Percentiles rank a stretch among this genome's conserved stretches.
These are phyloP conservation scores for Megaptera novaeangliae DNA, from an alignment of 2,113 vertebrate genomes.

Conservation along the genomic window DNA sequence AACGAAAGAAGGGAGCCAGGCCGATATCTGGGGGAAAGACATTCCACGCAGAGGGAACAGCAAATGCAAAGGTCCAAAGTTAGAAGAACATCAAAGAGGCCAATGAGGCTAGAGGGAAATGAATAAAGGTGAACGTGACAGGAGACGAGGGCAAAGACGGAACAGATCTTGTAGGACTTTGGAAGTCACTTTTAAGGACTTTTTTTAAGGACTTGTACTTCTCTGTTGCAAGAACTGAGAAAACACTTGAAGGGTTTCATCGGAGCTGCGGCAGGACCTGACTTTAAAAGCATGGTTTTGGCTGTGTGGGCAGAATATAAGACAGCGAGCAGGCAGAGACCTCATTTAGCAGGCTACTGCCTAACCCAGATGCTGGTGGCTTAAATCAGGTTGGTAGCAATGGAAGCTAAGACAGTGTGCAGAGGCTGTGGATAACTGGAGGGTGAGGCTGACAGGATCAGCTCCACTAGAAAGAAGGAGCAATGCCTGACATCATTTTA, in stretches of 20 bases:
- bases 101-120: neutral
- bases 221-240: neutral
- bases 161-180: neutral
- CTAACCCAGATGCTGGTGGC: neutral
- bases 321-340: neutral
- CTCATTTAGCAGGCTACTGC: neutral
- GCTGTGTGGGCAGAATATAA: neutral
- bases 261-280: neutral
- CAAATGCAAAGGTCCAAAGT: neutral
- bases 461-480: neutral
- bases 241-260: neutral
- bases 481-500: neutral
- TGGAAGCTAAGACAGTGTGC: neutral
- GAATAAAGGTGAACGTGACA: neutral
- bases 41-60: neutral
- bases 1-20: neutral
- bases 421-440: neutral
- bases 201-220: neutral
- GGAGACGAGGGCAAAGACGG: neutral
- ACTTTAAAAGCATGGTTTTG: neutral
- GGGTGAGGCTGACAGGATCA: neutral
- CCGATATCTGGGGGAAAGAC: neutral
- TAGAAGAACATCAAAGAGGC: neutral
- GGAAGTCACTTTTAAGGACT: neutral
- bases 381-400: neutral